A percentile compares a stretch with the other conserved stretches of the same genome.
Conservation (phyloP, 2,797 vertebrate genomes). For the Sebastolobus alascanus region DNA sequence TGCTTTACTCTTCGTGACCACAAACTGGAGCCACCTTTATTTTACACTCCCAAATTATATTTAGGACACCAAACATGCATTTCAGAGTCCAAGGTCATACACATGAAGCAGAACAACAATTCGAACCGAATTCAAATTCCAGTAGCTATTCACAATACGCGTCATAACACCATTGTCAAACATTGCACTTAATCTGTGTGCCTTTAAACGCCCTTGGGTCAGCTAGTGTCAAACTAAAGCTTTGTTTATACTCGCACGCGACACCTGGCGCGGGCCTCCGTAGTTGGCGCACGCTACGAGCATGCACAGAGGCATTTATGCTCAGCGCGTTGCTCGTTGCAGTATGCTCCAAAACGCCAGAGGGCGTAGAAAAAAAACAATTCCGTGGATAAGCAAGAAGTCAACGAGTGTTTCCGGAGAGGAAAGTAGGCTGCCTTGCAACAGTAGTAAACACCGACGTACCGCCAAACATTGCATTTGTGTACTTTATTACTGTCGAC, state of each 20-base stretch:
- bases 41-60: background rate
- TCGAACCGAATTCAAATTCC: constrained; percentile 1
- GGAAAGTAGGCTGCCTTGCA: too few species aligned
- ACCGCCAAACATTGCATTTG: too few species aligned
- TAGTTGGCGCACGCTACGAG: too few species aligned
- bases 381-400: too few species aligned
- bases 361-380: too few species aligned
- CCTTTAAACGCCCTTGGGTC: background rate
- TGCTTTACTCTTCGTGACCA: background rate
- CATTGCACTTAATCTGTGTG: background rate
- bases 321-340: too few species aligned
- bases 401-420: too few species aligned
- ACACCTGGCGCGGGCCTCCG: background rate
- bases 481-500: too few species aligned
- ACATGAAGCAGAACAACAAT: background rate
- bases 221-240: background rate
- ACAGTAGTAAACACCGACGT: too few species aligned
- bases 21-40: background rate
- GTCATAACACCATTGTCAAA: background rate
- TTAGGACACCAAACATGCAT: background rate
- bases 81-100: constrained; percentile 1
- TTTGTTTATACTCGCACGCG: too few species aligned
- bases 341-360: too few species aligned
- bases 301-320: too few species aligned
- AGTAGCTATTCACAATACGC: background rate